These are phyloP conservation scores for Lagorchestes hirsutus DNA, from an alignment of 2,797 vertebrate species.

Conservation along the genomic window DNA sequence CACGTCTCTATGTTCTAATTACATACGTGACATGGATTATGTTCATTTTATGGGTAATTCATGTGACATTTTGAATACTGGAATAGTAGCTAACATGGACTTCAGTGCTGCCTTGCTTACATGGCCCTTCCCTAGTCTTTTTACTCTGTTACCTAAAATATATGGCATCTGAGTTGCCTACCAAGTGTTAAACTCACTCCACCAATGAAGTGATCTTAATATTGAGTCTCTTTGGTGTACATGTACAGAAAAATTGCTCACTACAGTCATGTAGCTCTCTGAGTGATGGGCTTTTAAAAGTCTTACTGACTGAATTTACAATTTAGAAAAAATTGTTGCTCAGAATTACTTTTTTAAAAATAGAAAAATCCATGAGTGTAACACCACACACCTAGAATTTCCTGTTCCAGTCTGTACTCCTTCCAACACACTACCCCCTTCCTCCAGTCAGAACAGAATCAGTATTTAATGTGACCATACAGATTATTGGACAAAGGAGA, in stretches of 20 bases:
- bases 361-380: neutral
- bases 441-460: neutral
- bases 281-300: neutral
- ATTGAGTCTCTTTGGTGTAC: neutral
- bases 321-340: neutral
- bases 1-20: neutral
- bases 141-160: neutral
- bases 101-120: neutral
- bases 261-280: neutral
- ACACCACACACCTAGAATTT: neutral
- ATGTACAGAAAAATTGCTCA: neutral
- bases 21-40: neutral
- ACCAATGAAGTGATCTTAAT: neutral
- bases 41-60: neutral
- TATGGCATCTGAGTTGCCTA: neutral
- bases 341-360: neutral
- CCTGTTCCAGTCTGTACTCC: neutral
- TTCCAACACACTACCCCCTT: neutral
- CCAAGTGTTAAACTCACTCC: neutral
- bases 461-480: neutral
- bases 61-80: neutral
- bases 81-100: neutral
- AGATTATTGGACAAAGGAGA: neutral
- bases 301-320: neutral
- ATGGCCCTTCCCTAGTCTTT: neutral